These are phyloP conservation scores for Neotragus pygmaeus DNA, from an alignment of 2,113 vertebrate genomes.

Conservation along the genomic window DNA sequence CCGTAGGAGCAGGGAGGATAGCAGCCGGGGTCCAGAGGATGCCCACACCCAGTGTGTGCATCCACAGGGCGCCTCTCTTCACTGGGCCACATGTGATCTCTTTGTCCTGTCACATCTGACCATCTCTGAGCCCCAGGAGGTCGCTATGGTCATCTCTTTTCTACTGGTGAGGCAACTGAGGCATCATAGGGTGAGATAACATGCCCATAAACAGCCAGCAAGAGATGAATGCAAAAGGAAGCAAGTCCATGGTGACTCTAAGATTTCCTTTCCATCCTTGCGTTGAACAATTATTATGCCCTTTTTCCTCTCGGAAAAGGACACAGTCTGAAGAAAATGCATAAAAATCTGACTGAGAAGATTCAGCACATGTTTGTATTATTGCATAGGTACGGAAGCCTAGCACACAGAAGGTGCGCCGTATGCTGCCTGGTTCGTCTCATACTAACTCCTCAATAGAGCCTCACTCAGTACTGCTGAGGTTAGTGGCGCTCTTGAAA, in stretches of 20 bases:
- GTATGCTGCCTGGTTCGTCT: background rate
- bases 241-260: background rate
- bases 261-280: background rate
- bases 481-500: background rate
- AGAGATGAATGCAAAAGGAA: too few species aligned
- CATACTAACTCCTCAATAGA: background rate
- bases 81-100: accelerated
- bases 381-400: background rate
- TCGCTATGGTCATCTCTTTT: background rate
- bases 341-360: background rate
- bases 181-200: background rate
- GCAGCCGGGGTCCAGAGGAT: background rate
- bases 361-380: background rate
- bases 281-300: background rate
- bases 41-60: background rate
- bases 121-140: background rate
- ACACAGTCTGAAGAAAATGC: background rate
- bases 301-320: background rate
- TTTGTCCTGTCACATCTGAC: accelerated
- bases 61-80: accelerated
- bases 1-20: background rate
- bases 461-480: background rate
- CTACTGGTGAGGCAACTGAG: background rate
- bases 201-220: background rate
- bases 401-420: background rate